Base-by-base conservation (phyloP, 2,113 vertebrate genomes). In the Silurus meridionalis region DNA sequence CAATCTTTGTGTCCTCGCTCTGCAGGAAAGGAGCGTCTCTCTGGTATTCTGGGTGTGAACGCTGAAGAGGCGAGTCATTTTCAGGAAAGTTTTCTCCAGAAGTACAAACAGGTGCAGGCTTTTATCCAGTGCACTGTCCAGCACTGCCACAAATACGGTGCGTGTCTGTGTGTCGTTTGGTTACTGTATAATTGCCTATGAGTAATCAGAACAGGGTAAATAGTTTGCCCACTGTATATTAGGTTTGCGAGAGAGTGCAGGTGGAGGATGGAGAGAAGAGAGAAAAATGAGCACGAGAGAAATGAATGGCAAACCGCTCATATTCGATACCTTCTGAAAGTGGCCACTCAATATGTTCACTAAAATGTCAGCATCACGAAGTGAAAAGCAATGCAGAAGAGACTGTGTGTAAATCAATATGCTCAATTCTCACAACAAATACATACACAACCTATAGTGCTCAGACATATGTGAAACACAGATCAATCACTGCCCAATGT, bases 11-110 rank as follows among this genome's bases (percentile, higher is more conserved):
- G 8, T 79, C 1, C 86, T 13, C 80, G 15, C 46, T 5, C 81
- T 55, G 6, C 82, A 99, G 98, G 97, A 83, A 96, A 95, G 82
- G 94, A 96, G 86, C 94, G 95, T 60, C 96, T 99, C 6, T 96
- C 97, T 6, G 93, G 94, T 86, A 96, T 96, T 87, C 92, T 98
- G 46, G 95, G 97, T 55, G 91, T 96, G 74, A 94, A 95, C 66
- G 67, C 94, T 69, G 90, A 92, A 85, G 95, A 97, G 93, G 97
- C 97, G 66, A 91, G 95, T 52, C 86, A 80, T 21, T 97, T 98
- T 93, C 94, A 97, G 93, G 96, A 97, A 88, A 94, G 92, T 55
- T 98, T 98, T 91, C 94, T 97, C 63, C 95, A 96, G 86, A 97
- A 96, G 77, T 98, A 97, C 91, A 96, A 91, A 90, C 96, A 96